Evolutionary conservation across 2,113 vertebrate species (phyloP).

Genomic region (Notiomystis cincta): DNA sequence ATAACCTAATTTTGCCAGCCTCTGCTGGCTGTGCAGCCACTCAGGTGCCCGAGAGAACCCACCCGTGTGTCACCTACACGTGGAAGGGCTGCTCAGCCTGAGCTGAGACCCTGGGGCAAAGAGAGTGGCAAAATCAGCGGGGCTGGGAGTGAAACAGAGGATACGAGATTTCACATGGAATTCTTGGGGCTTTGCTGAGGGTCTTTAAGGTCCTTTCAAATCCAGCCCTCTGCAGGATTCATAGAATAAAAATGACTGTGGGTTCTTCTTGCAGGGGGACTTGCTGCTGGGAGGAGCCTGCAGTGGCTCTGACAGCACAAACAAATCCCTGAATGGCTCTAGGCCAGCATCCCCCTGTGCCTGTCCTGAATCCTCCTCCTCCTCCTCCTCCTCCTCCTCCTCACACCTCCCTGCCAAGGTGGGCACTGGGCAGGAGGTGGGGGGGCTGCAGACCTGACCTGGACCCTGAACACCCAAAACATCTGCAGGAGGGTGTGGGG

Average conservation of each 20-base stretch:
- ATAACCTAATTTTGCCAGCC: neutral
- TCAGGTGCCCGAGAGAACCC: fast-evolving
- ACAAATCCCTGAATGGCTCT: neutral
- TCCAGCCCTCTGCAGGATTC: neutral
- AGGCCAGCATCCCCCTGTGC: neutral
- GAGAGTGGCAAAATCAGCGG: neutral
- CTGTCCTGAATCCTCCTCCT: neutral
- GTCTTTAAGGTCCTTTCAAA: neutral
- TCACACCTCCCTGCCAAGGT: neutral
- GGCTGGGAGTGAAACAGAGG: neutral
- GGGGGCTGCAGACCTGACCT: neutral
- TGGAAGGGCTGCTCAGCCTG: neutral
- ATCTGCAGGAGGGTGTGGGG: neutral
- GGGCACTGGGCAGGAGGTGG: neutral
- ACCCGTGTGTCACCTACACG: fast-evolving
- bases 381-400: neutral
- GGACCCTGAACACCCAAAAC: neutral
- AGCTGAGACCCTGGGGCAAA: neutral
- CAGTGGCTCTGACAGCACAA: neutral
- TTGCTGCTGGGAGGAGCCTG: neutral
- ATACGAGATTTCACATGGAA: fast-evolving
- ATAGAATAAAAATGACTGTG: neutral
- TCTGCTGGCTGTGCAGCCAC: neutral
- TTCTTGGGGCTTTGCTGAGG: neutral
- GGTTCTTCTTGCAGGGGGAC: neutral